Evolutionary conservation across 2,888 invertebrate genomes (phyloP).

Genomic region (Iphiclides podalirius): DNA sequence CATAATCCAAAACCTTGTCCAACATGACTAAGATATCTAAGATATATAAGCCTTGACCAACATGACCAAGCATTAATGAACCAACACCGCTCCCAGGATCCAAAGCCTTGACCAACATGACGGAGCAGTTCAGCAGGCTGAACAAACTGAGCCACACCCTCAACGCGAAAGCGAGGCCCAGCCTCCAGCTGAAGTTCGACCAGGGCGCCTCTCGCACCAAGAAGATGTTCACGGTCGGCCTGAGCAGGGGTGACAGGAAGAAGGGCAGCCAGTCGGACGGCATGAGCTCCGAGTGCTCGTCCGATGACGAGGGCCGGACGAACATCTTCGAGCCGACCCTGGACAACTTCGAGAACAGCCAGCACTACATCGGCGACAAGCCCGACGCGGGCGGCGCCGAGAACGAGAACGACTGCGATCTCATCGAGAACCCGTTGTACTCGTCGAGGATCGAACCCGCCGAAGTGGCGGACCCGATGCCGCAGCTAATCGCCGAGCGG

Average conservation of each 20-base stretch:
- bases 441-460: conserved; percentile 70
- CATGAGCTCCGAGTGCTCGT: conserved; percentile 76
- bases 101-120: conserved; percentile 91
- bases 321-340: conserved; percentile 73
- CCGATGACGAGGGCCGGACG: conserved; percentile 74
- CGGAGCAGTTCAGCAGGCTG: conserved; percentile 92
- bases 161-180: conserved; percentile 77
- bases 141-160: conserved; percentile 85
- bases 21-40: too few species aligned
- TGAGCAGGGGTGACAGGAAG: conserved; percentile 72
- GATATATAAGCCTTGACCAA: too few species aligned
- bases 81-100: conserved; percentile 77
- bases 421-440: conserved; percentile 70
- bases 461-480: conserved; percentile 41
- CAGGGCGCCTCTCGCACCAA: conserved; percentile 62
- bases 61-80: too few species aligned
- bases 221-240: conserved; percentile 76
- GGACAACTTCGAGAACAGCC: conserved; percentile 73
- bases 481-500: conserved; percentile 74
- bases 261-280: conserved; percentile 85
- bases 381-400: conserved; percentile 42
- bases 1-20: too few species aligned
- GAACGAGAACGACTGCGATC: conserved; percentile 60
- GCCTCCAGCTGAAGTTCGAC: conserved; percentile 73
- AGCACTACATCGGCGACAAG: conserved; percentile 67